Conservation (phyloP, 2,888 invertebrate species). For the Calameuta pallipes region DNA sequence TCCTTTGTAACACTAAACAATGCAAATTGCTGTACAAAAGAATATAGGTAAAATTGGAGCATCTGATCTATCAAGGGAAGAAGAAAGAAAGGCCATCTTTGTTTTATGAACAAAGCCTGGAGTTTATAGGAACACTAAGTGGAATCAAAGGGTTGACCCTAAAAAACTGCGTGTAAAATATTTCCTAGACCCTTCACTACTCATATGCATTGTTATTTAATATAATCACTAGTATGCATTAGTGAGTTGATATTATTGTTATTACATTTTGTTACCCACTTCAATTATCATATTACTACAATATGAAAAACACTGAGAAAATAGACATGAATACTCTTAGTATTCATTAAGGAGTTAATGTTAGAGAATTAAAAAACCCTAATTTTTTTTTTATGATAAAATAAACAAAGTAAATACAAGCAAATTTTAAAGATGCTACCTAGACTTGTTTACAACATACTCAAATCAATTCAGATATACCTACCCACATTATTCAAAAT, state of each 20-base stretch:
- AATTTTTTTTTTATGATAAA: background rate
- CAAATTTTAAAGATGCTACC: too few relatives aligned
- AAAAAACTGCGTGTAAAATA: background rate
- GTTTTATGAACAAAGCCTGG: background rate
- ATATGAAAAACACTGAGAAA: background rate
- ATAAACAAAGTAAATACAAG: too few relatives aligned
- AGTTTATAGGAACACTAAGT: background rate
- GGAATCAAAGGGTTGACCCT: background rate
- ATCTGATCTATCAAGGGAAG: background rate
- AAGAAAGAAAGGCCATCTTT: background rate
- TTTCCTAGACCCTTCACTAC: background rate
- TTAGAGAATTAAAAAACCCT: background rate
- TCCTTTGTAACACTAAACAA: background rate
- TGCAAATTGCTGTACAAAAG: background rate
- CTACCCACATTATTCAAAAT: too few relatives aligned
- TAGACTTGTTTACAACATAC: too few relatives aligned
- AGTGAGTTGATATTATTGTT: background rate
- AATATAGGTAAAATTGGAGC: background rate
- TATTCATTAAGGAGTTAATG: background rate
- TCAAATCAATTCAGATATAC: too few relatives aligned
- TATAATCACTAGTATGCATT: background rate
- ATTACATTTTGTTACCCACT: background rate
- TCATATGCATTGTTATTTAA: background rate
- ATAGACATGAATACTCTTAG: background rate
- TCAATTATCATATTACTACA: background rate